Evolutionary conservation across 2,797 vertebrate genomes (phyloP).

Genomic region (Macrochelys suwanniensis): DNA sequence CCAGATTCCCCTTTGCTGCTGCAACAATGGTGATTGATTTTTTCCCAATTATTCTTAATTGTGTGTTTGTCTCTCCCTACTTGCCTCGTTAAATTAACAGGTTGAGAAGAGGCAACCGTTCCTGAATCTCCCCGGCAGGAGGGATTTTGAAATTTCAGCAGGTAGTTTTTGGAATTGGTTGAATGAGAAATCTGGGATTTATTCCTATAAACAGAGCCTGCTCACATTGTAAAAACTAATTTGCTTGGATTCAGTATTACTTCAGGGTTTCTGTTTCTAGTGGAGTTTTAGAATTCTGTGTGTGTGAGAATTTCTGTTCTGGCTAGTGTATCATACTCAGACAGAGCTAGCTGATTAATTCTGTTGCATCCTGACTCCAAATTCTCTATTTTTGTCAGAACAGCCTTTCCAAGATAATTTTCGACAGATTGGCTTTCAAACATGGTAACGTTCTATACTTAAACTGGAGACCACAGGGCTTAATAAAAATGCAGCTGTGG

Average conservation of each 20-base stretch:
- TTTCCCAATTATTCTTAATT: constrained; percentile 16
- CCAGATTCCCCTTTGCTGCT: constrained; percentile 2
- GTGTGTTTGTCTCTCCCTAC: constrained; percentile 11
- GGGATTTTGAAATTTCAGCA: neutral
- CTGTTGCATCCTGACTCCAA: constrained; percentile 10
- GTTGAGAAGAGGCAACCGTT: constrained; percentile 46
- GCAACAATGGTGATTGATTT: constrained; percentile 36
- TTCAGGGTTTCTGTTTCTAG: neutral
- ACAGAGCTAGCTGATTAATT: neutral
- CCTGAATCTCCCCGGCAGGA: constrained; percentile 3
- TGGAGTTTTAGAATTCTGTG: neutral
- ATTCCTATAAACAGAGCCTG: neutral
- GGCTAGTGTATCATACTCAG: neutral
- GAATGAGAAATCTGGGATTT: neutral
- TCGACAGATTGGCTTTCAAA: constrained; percentile 21
- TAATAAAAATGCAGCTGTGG: constrained; percentile 55
- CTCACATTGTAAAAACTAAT: neutral
- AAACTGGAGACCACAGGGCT: constrained; percentile 60
- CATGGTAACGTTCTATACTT: neutral
- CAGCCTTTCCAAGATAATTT: constrained; percentile 46
- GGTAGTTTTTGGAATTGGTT: neutral
- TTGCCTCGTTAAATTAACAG: constrained; percentile 61
- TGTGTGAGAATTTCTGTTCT: constrained; percentile 5
- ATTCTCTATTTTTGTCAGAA: constrained; percentile 68
- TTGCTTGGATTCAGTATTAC: neutral